These are phyloP conservation scores for Otocyon megalotis DNA, from an alignment of 2,113 vertebrate species.

Conservation along the genomic window DNA sequence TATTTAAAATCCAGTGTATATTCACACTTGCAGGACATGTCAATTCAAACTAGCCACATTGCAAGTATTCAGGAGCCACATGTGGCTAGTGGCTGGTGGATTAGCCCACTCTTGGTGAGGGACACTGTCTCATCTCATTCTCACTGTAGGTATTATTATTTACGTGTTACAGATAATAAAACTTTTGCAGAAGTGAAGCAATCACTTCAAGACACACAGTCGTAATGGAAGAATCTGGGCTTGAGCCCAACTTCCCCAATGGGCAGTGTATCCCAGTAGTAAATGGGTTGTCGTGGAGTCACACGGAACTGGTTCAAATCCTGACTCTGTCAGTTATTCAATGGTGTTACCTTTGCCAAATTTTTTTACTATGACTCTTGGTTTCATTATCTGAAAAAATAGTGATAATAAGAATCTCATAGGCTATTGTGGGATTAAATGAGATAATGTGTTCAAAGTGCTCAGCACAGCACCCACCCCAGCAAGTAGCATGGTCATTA, in stretches of 20 bases:
- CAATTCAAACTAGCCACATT: neutral
- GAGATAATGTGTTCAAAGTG: neutral
- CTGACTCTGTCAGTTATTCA: neutral
- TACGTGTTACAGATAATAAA: neutral
- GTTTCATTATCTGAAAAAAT: conserved; percentile 21
- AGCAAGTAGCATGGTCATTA: neutral
- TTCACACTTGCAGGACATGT: neutral
- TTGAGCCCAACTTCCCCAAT: neutral
- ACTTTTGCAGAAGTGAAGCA: neutral
- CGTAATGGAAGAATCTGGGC: neutral
- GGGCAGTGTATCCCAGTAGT: neutral
- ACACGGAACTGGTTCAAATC: neutral
- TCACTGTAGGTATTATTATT: neutral
- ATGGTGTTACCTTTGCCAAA: neutral
- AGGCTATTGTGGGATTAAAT: neutral
- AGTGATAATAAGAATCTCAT: neutral
- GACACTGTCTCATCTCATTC: neutral
- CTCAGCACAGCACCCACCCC: neutral
- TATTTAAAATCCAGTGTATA: neutral
- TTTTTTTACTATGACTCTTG: neutral
- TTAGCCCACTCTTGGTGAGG: neutral
- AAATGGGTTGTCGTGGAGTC: neutral
- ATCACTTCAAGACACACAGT: neutral
- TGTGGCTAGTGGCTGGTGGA: neutral
- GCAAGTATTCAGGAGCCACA: neutral